Evolutionary conservation across 2,113 vertebrate species (phyloP), one percentile per base, ranked within the genome.

Genomic region (Circaetus gallicus): DNA sequence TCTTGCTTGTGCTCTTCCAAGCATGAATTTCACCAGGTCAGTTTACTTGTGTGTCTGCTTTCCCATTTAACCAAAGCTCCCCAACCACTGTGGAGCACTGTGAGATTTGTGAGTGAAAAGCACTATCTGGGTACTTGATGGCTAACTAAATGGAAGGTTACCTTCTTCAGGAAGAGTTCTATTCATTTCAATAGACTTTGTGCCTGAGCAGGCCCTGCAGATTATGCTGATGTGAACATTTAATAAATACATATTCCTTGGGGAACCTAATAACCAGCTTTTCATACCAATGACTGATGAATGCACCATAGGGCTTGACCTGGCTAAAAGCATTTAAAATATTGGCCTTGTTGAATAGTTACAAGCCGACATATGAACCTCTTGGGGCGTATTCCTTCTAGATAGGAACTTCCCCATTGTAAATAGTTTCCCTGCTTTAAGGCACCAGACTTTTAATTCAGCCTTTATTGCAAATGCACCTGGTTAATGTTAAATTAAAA

Each of bases 401-500:
- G 70, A 56, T 82, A 65, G 47, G 81, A 92, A 94, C 69, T 74
- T 95, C 47, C 36, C 34, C 24, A 29, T 22, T 87, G 66, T 56
- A 72, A 90, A 82, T 69, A 16, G 45, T 80, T 92, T 90, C 47
- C 69, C 70, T 88, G 86, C 71, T 95, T 88, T 83, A 80, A 92
- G 89, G 56, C 91, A 92, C n/a, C 67, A 95, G 40, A 70, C 79
- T 89, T 93, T 76, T 45, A 90, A 86, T 89, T 80, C 63, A 70
- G 34, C 24, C 43, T 80, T 90, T 90, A 79, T 56, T 93, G 34
- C 62, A 77, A 90, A 81, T 49, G 36, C 3, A 1, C 93, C 86
- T 95, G 85, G 71, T 77, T 92, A 88, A 85, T 49, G 79, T 92
- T 77, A 92, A 93, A 86, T 92, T 82, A 77, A 86, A 96, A 80